These are phyloP conservation scores for Tragopan temminckii DNA, from an alignment of 2,797 vertebrate species.

Conservation along the genomic window DNA sequence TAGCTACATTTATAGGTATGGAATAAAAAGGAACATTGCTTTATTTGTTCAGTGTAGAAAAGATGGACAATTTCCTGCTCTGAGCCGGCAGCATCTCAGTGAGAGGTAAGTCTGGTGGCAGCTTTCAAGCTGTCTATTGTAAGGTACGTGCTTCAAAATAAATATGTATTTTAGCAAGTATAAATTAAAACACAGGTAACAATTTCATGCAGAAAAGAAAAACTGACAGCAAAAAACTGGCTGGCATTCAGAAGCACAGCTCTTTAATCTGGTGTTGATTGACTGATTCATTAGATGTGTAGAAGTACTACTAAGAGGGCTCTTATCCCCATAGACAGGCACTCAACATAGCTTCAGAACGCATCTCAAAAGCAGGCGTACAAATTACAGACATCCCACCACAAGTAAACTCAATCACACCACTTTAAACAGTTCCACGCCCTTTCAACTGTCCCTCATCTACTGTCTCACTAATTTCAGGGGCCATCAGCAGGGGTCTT, in stretches of 20 bases:
- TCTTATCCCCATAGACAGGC: neutral
- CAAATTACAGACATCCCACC: neutral
- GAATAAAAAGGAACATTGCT: neutral
- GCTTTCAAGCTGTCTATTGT: neutral
- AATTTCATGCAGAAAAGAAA: neutral
- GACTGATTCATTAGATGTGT: constrained; percentile 23
- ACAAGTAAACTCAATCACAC: neutral
- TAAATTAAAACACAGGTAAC: neutral
- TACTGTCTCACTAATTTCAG: neutral
- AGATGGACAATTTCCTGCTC: constrained; percentile 3
- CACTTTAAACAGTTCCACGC: neutral
- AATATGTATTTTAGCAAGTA: neutral
- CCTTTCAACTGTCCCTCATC: neutral
- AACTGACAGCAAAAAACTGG: neutral
- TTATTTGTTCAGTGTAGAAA: neutral
- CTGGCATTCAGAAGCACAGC: constrained; percentile 3
- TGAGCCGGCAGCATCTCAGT: neutral
- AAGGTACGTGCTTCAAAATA: neutral
- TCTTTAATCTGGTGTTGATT: neutral
- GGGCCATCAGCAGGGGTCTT: neutral
- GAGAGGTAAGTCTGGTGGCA: neutral
- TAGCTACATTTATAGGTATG: neutral
- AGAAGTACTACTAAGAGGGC: neutral
- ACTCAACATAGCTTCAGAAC: neutral
- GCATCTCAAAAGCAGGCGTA: neutral